phyloP scores from a whole-genome alignment of 2,113 vertebrate species.

The Rhea pennata region DNA sequence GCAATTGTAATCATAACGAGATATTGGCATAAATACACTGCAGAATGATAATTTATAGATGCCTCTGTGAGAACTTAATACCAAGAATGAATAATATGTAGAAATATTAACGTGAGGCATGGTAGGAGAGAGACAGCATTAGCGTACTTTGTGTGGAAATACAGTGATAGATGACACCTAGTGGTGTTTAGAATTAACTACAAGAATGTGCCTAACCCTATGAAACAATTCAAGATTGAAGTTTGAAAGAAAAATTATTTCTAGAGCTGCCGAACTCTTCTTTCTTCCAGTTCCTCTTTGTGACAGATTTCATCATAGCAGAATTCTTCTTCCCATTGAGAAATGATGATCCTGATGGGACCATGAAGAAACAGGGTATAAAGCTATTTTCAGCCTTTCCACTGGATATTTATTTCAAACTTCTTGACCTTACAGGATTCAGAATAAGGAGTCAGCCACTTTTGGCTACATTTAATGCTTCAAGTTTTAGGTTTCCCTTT shows the following conservation, averaged over 20 bases:
- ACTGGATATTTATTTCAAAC: background rate
- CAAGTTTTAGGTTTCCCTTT: background rate
- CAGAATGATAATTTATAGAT: background rate
- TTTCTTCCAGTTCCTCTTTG: background rate
- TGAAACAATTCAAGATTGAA: background rate
- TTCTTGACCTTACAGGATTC: background rate
- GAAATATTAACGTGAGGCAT: background rate
- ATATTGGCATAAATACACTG: background rate
- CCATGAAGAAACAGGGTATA: background rate
- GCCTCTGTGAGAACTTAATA: background rate
- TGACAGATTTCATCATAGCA: background rate
- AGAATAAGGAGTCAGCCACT: background rate
- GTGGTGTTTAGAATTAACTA: constrained; percentile 3
- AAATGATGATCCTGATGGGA: background rate
- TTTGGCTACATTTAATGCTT: background rate
- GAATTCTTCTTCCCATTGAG: background rate
- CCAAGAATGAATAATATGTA: background rate
- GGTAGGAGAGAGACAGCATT: background rate
- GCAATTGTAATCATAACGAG: background rate
- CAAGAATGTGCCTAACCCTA: background rate
- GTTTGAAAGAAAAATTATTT: background rate
- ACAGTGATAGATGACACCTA: constrained; percentile 52
- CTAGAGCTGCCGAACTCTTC: background rate
- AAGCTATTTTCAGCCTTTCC: background rate
- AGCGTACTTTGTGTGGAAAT: background rate